These are phyloP conservation scores for Latrodectus hesperus DNA, from an alignment of 2,888 invertebrate genomes.

Conservation along the genomic window DNA sequence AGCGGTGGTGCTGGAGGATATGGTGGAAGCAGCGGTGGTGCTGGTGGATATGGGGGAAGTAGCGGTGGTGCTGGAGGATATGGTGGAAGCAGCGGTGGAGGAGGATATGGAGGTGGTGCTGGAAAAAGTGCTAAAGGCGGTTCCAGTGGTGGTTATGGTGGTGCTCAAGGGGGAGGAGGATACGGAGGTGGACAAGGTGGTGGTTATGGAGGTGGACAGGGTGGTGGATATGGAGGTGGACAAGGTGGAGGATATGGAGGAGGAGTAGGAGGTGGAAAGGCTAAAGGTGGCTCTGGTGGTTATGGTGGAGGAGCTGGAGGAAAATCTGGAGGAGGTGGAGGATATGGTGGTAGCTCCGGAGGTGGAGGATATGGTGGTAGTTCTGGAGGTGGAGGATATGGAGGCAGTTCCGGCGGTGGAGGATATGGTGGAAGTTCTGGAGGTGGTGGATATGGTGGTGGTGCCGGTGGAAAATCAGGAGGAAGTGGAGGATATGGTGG, in stretches of 20 bases:
- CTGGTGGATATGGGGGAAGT: neutral
- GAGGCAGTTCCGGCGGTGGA: constrained; percentile 7
- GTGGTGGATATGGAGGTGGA: constrained; percentile 35
- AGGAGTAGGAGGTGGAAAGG: constrained; percentile 18
- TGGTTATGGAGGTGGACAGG: constrained; percentile 19
- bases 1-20: neutral
- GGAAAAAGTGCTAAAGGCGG: neutral
- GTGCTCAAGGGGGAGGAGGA: neutral
- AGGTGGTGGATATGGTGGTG: neutral
- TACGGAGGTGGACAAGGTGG: constrained; percentile 25
- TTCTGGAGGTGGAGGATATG: constrained; percentile 24
- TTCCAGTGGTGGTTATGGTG: neutral
- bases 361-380: constrained; percentile 15
- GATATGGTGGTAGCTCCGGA: constrained; percentile 26
- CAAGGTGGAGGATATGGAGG: constrained; percentile 10
- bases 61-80: neutral
- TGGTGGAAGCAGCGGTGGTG: neutral
- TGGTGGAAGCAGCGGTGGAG: neutral
- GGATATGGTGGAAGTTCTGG: constrained; percentile 19
- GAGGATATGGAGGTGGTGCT: neutral
- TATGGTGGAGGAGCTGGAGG: neutral
- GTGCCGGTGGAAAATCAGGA: constrained; percentile 79
- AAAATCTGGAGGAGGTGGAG: constrained; percentile 24
- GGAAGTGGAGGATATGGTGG: constrained; percentile 80
- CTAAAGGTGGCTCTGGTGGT: neutral